Conservation (phyloP, 2,797 vertebrate genomes). For the Varecia variegata region DNA sequence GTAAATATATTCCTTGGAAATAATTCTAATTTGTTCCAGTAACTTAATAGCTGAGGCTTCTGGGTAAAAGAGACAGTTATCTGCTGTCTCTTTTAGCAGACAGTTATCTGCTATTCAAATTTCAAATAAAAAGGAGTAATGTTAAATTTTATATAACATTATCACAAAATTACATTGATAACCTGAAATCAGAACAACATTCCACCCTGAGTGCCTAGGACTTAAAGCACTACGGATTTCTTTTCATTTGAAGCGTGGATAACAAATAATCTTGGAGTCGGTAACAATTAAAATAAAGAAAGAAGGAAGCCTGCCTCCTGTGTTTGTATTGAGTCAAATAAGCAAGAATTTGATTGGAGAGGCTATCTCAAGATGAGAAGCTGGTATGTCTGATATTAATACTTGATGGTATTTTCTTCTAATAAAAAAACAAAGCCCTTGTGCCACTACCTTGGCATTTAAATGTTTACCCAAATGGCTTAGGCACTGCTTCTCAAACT, state of each 20-base stretch:
- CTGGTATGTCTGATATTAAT: neutral
- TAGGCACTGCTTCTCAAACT: neutral
- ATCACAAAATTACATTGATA: neutral
- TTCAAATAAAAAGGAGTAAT: slow-evolving; percentile 4
- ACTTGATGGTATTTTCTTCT: neutral
- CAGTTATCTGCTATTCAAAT: neutral
- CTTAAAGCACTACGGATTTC: neutral
- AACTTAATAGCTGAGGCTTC: neutral
- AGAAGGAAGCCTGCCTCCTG: neutral
- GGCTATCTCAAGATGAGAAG: neutral
- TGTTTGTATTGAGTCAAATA: neutral
- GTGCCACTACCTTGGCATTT: neutral
- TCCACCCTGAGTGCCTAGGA: neutral
- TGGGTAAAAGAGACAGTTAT: neutral
- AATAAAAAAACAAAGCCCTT: neutral
- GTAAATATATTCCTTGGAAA: slow-evolving; percentile 10
- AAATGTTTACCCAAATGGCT: neutral
- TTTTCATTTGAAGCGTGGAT: neutral
- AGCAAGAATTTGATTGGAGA: neutral
- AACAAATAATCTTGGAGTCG: neutral
- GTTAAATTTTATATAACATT: neutral
- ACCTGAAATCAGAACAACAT: neutral
- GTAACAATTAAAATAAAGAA: neutral
- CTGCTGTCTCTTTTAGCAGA: no score
- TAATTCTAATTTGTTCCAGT: slow-evolving; percentile 13